phyloP scores from a whole-genome alignment of 2,888 invertebrate species.

The Mantis religiosa region DNA sequence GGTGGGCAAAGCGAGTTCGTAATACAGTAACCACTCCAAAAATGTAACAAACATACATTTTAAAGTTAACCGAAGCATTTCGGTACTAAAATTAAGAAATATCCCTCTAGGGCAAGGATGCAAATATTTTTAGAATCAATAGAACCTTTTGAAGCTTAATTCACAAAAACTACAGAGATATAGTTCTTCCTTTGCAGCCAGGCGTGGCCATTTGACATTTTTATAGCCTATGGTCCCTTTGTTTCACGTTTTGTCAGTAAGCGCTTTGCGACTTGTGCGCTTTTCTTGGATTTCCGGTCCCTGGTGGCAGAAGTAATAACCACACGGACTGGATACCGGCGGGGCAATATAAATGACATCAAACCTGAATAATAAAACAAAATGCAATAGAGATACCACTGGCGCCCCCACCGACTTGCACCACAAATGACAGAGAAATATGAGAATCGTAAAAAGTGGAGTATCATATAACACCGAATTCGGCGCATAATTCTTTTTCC shows the following conservation, averaged over 20 bases:
- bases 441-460: constrained; percentile 1
- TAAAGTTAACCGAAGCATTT: no score
- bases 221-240: background rate
- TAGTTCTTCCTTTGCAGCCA: background rate
- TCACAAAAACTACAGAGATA: background rate
- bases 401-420: background rate
- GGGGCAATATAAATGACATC: constrained; percentile 2
- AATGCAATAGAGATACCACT: background rate
- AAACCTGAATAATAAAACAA: constrained; percentile 14
- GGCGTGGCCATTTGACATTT: background rate
- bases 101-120: background rate
- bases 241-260: background rate
- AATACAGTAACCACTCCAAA: no score
- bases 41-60: no score
- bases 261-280: background rate
- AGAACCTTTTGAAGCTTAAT: background rate
- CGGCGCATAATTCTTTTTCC: background rate
- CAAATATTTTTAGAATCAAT: background rate
- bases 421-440: constrained; percentile 5
- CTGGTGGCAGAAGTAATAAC: background rate
- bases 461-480: background rate
- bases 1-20: no score
- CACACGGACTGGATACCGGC: background rate
- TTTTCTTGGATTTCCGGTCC: background rate
- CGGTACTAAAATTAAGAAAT: background rate